Base-by-base conservation (phyloP, 2,888 invertebrate species). In the Nephrotoma guestfalica region DNA sequence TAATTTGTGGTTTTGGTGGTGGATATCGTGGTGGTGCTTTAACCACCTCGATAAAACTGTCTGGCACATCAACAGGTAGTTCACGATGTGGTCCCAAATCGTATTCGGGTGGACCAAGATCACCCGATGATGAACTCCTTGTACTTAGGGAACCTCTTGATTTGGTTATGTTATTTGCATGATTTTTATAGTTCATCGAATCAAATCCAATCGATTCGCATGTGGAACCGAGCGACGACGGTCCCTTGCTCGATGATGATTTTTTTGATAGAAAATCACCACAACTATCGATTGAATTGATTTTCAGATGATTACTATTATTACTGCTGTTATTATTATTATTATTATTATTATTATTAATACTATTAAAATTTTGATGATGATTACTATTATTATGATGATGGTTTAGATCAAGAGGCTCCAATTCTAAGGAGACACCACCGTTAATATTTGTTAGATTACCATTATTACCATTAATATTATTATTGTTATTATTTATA, bases 21-120 rank as follows among this genome's bases (percentile, higher is more conserved):
- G 95, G 94, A 90, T 94, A 94, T 89, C 94, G 94, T 71, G 95
- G 94, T 83, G 95, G 93, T 1, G 93, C 93, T 93, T 97, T 97
- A 91, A 95, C 95, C 88, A 95, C 93, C 90, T 96, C 96, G 88
- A 97, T 94, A 92, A 97, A 97, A 89, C 95, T 94, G 88, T 96
- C 97, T 4, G 97, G 97, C 88, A 97, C 97, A 91, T 97, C 97
- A 87, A 97, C 97, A 3, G 97, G 96, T 93, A 95, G 93, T 90
- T 95, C 95, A 88, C 94, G 92, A 89, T 92, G 92, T 87, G 91
- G 87, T 41, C 87, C 87, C n/a, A 90, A 87, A 87, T 91, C 91
- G 87, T 90, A 91, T 87, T 90, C 90, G 0, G 91, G 91, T 4
- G 91, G 90, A n/a, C 90, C 90, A 40, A 89, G 40, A 85, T 89